phyloP scores from a whole-genome alignment of 2,888 invertebrate species.

The Ochropleura leucogaster region DNA sequence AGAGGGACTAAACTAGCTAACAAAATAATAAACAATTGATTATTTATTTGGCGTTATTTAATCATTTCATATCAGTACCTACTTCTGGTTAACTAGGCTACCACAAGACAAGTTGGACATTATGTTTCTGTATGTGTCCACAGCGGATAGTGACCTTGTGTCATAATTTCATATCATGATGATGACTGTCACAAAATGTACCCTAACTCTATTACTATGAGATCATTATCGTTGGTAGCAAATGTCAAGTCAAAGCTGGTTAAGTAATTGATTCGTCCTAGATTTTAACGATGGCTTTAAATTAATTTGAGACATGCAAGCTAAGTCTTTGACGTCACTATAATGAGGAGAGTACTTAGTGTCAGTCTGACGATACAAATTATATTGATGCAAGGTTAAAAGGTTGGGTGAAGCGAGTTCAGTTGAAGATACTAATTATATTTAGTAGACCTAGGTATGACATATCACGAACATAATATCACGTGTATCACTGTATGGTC shows the following conservation, averaged over 20 bases:
- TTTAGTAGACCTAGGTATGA: neutral
- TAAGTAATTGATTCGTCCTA: neutral
- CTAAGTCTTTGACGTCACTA: neutral
- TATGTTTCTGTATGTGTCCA: neutral
- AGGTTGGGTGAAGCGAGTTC: neutral
- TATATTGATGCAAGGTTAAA: neutral
- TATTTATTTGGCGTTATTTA: no score
- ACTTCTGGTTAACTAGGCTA: neutral
- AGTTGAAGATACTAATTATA: neutral
- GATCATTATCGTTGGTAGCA: neutral
- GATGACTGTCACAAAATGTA: neutral
- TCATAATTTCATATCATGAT: neutral
- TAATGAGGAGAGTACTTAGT: constrained; percentile 21
- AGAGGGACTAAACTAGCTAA: no score
- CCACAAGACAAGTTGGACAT: neutral
- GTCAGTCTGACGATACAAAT: neutral
- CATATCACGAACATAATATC: no score
- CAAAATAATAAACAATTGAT: no score
- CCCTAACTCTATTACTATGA: neutral
- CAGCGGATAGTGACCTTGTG: neutral
- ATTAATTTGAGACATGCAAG: constrained; percentile 23
- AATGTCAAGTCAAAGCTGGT: constrained; percentile 2
- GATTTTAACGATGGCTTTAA: constrained; percentile 1
- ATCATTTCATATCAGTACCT: neutral
- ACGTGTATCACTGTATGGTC: no score